A percentile compares a stretch with the other conserved stretches of the same genome.
These are phyloP conservation scores for Drosophila eugracilis DNA, from an alignment of 1,140 invertebrate species.

Conservation along the genomic window DNA sequence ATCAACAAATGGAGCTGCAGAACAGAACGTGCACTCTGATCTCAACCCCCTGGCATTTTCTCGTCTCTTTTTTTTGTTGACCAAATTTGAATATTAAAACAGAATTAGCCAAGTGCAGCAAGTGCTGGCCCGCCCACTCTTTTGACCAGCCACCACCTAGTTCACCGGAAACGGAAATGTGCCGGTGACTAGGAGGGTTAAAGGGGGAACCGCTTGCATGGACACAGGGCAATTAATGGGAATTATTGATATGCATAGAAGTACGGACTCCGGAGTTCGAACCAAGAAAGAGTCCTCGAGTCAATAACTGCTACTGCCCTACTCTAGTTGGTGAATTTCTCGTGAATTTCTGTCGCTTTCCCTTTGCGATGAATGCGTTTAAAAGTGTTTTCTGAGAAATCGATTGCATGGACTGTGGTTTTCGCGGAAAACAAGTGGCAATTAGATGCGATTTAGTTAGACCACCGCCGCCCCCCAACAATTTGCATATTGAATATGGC, in stretches of 20 bases:
- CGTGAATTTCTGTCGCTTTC: conserved; percentile 32
- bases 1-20: conserved; percentile 36
- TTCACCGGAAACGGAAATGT: conserved; percentile 50
- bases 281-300: conserved; percentile 20
- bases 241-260: conserved; percentile 42
- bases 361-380: conserved; percentile 42
- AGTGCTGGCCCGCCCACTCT: conserved; percentile 20
- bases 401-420: conserved; percentile 23
- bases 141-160: background rate
- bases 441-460: conserved; percentile 31
- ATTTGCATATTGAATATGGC: conserved; percentile 48
- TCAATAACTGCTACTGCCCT: conserved; percentile 48
- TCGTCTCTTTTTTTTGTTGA: conserved; percentile 47
- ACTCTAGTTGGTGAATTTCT: conserved; percentile 41
- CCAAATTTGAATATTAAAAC: conserved; percentile 77
- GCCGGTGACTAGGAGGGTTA: background rate
- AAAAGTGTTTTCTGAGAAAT: conserved; percentile 60
- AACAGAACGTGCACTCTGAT: conserved; percentile 13
- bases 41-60: conserved; percentile 39
- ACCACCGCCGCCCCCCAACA: too few species aligned
- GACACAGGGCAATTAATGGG: conserved; percentile 43
- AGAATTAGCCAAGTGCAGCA: conserved; percentile 76
- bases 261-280: background rate
- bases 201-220: conserved; percentile 13
- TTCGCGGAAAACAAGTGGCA: conserved; percentile 45